Conservation (phyloP, 2,888 invertebrate species). For the Digitonthophagus gazella region DNA sequence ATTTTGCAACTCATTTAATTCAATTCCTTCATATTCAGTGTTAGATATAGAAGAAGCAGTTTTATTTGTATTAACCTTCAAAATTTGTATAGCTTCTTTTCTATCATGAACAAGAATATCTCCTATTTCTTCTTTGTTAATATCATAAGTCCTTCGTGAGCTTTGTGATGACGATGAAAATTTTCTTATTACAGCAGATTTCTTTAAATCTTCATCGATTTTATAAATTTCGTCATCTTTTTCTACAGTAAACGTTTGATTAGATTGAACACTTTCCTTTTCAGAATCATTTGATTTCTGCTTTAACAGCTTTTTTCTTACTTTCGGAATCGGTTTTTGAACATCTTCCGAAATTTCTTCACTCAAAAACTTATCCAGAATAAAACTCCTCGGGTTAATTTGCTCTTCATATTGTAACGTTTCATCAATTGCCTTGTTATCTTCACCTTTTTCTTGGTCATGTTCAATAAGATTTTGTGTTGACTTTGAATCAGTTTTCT, state of each 20-base stretch:
- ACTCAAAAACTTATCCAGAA: conserved; percentile 40
- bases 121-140: conserved; percentile 31
- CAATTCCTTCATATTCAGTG: conserved; percentile 22
- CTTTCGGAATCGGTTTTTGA: conserved; percentile 38
- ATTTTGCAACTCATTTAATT: conserved; percentile 24
- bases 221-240: conserved; percentile 4
- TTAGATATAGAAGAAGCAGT: conserved; percentile 1
- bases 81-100: conserved; percentile 7
- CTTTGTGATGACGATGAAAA: conserved; percentile 12
- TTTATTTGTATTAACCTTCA: conserved; percentile 9
- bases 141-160: conserved; percentile 28
- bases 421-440: conserved; percentile 20
- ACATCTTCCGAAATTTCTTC: conserved; percentile 23
- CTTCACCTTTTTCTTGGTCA: conserved; percentile 14
- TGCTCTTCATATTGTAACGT: not conserved
- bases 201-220: not conserved
- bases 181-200: not conserved
- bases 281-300: conserved; percentile 15
- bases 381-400: conserved; percentile 34
- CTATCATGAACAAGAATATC: conserved; percentile 36
- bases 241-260: conserved; percentile 7
- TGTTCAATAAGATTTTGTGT: conserved; percentile 26
- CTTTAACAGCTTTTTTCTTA: conserved; percentile 33
- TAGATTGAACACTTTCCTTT: conserved; percentile 19
- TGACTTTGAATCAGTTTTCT: conserved; percentile 30